Conservation (phyloP, 35 echinoderm and acorn worm genomes). For the Acanthaster planci region DNA sequence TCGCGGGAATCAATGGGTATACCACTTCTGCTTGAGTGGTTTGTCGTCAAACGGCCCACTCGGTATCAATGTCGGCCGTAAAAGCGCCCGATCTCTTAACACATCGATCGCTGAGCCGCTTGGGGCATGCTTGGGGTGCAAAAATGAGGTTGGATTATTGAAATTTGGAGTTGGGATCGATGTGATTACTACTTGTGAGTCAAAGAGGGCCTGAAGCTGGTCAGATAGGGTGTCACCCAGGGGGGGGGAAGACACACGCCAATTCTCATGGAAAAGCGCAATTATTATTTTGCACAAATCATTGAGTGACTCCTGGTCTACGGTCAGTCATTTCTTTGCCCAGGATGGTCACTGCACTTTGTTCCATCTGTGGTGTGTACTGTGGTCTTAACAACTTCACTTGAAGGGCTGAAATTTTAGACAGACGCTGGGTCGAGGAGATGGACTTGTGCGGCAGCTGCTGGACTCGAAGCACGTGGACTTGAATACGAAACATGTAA, state of each 20-base stretch:
- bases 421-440: neutral
- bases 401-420: neutral
- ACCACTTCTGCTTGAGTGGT: slow-evolving; percentile 21
- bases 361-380: neutral
- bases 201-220: slow-evolving; percentile 21
- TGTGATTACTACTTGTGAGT: slow-evolving; percentile 20
- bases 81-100: slow-evolving; percentile 28
- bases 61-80: slow-evolving; percentile 14
- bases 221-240: neutral
- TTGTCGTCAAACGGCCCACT: neutral
- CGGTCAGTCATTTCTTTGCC: neutral
- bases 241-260: neutral
- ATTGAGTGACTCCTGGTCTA: neutral
- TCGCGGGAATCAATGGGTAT: neutral
- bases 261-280: neutral
- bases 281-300: slow-evolving; percentile 12
- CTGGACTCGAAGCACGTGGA: neutral
- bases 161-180: neutral
- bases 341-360: slow-evolving; percentile 8
- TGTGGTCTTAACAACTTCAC: neutral
- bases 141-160: slow-evolving; percentile 14
- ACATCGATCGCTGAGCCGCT: neutral
- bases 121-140: neutral
- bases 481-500: no score
- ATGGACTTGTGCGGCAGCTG: neutral